A percentile compares a stretch with the other conserved stretches of the same genome.
Evolutionary conservation across 2,797 vertebrate species (phyloP).

Genomic region (Amblyopsis hoosieri): DNA sequence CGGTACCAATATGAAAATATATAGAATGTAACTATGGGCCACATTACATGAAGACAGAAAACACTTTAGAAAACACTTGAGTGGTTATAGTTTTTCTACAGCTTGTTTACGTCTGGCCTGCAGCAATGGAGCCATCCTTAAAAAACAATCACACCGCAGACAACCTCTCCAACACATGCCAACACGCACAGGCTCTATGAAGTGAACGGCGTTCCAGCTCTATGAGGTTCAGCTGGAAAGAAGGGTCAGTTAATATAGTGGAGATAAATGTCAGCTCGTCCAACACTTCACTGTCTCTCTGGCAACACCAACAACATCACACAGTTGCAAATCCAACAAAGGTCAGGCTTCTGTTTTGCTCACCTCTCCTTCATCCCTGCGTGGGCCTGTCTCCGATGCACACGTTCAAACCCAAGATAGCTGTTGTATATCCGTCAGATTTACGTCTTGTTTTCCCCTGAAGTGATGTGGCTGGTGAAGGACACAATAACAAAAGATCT

Average conservation of each 20-base stretch:
- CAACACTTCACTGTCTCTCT: constrained; percentile 51
- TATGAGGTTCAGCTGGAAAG: constrained; percentile 24
- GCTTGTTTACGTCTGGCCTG: no score
- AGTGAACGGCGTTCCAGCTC: no score
- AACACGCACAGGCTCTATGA: constrained; percentile 13
- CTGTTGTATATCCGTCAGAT: constrained; percentile 61
- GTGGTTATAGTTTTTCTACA: no score
- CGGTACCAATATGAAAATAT: no score
- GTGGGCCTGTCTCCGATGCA: constrained; percentile 22
- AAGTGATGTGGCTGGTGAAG: constrained; percentile 66
- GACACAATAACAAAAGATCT: constrained; percentile 63
- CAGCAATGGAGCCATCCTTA: no score
- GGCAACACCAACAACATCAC: constrained; percentile 53
- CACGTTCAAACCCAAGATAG: constrained; percentile 49
- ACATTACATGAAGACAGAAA: no score
- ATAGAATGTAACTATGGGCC: no score
- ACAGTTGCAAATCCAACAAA: constrained; percentile 51
- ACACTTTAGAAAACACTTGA: no score
- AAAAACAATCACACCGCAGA: no score
- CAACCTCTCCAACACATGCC: no score
- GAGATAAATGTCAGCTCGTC: constrained; percentile 60
- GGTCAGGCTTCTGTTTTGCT: constrained; percentile 37
- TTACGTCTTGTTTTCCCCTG: constrained; percentile 63
- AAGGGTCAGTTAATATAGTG: constrained; percentile 49
- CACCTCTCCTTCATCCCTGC: not conserved